Base-by-base conservation (phyloP, 1,140 invertebrate species). In the Hylaeus anthracinus region DNA sequence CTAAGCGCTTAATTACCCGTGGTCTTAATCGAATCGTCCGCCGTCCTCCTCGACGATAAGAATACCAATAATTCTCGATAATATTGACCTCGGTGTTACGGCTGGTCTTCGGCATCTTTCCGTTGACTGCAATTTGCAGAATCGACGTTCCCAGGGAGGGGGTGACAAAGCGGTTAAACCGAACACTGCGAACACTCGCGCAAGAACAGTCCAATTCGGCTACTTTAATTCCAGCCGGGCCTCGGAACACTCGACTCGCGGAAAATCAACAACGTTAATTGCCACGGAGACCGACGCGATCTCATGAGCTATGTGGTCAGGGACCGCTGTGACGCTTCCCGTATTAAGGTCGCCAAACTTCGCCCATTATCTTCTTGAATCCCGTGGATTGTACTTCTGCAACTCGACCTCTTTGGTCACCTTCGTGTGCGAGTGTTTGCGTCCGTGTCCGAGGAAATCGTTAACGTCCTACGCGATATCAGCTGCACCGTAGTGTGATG, bases 241-340 rank as follows among this genome's bases (percentile, higher is more conserved):
- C 39, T 5, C 53, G 26, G 51, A 41, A 10, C 48, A 12, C 67
- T 12, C 26, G 37, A 5, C 5, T 51, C 12, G 66, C 12, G 3
- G 69, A 58, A 71, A 71, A 71, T 71, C 43, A 71, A 71, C 69
- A 58, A 9, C 55, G 39, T 43, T 71, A 71, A 71, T 71, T 71
- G 41, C 15, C 69, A 12, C 4, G 69, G 15, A 26, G 55, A 45
- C 69, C 67, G 37, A 39, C 37, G 2, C 14, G 14, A 43, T 70
- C 53, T 56, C 10, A 3, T 14, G 39, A 70, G 39, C 56, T 70
- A 70, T 37, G 10, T 39, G 37, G 12, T 15, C 9, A 4, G 67
- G 53, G 67, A 70, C 67, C 67, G 8, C 2, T 39, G 6, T 56
- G 37, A 70, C 67, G 51, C 53, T 41, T 15, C n/a, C 41, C 53